Evolutionary conservation across 2,888 invertebrate genomes (phyloP).

Genomic region (Macrosiphum euphorbiae): DNA sequence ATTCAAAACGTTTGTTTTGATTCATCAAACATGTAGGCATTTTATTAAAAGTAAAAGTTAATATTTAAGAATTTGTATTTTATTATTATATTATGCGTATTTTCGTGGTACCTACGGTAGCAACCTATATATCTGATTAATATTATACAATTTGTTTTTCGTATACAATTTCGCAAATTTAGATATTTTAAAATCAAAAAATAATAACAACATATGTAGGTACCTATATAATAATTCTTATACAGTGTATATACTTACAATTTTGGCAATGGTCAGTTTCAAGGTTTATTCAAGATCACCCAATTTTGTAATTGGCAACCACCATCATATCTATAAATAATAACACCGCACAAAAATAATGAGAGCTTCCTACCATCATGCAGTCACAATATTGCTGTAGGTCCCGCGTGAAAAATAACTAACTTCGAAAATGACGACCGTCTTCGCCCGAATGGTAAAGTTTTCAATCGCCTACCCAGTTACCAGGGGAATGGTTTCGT

Average conservation of each 20-base stretch:
- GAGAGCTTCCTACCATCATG: not conserved
- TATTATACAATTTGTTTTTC: not conserved
- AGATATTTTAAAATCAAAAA: not conserved
- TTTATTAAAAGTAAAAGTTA: not conserved
- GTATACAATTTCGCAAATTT: not conserved
- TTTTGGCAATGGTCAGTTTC: slow-evolving; percentile 47
- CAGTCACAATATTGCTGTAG: not conserved
- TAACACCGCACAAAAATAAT: slow-evolving; percentile 30
- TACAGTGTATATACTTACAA: not conserved
- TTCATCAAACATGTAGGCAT: not conserved
- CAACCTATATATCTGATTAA: not conserved
- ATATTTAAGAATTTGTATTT: not conserved
- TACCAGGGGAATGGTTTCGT: slow-evolving; percentile 75
- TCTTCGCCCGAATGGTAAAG: slow-evolving; percentile 66
- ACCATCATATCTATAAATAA: slow-evolving; percentile 53
- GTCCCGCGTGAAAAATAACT: not conserved
- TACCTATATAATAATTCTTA: not conserved
- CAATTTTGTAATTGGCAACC: slow-evolving; percentile 59
- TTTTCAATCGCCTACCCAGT: slow-evolving; percentile 73
- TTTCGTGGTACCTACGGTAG: not conserved
- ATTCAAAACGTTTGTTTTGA: not conserved
- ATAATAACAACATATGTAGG: not conserved
- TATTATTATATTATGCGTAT: not conserved
- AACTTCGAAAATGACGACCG: slow-evolving; percentile 32
- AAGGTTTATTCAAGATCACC: slow-evolving; percentile 57